These are phyloP conservation scores for Myiagra hebetior DNA, from an alignment of 2,113 vertebrate genomes.

Conservation along the genomic window DNA sequence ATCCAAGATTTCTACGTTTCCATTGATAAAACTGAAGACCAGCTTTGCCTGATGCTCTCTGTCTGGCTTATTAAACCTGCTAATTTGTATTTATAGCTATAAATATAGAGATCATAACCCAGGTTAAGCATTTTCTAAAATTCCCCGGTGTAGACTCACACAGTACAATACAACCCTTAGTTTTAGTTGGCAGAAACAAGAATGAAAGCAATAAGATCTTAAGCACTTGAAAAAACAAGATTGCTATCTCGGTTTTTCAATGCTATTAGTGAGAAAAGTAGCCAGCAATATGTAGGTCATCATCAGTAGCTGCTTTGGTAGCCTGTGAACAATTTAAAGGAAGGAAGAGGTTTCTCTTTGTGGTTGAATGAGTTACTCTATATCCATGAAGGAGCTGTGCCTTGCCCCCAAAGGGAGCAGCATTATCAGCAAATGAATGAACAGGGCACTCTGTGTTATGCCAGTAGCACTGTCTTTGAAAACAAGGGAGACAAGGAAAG, in stretches of 20 bases:
- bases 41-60: not conserved
- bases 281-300: constrained; percentile 66
- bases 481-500: constrained; percentile 33
- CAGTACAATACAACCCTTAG: not conserved
- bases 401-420: constrained; percentile 24
- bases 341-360: constrained; percentile 61
- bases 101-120: not conserved
- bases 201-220: constrained; percentile 22
- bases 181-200: constrained; percentile 38
- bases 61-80: constrained; percentile 1
- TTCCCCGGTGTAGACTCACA: not conserved
- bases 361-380: constrained; percentile 49
- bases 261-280: constrained; percentile 45
- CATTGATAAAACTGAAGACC: not conserved
- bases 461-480: constrained; percentile 25
- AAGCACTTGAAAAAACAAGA: constrained; percentile 41
- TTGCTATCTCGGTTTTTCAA: constrained; percentile 46
- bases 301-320: constrained; percentile 32
- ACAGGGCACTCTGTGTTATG: constrained; percentile 28
- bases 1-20: not conserved
- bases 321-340: constrained; percentile 51
- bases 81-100: constrained; percentile 20
- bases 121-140: not conserved
- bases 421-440: constrained; percentile 51
- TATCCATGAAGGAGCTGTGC: constrained; percentile 28